A percentile compares a stretch with the other conserved stretches of the same genome.
Conservation (phyloP, 1,140 invertebrate genomes). For the Hesperophylax magnus region DNA sequence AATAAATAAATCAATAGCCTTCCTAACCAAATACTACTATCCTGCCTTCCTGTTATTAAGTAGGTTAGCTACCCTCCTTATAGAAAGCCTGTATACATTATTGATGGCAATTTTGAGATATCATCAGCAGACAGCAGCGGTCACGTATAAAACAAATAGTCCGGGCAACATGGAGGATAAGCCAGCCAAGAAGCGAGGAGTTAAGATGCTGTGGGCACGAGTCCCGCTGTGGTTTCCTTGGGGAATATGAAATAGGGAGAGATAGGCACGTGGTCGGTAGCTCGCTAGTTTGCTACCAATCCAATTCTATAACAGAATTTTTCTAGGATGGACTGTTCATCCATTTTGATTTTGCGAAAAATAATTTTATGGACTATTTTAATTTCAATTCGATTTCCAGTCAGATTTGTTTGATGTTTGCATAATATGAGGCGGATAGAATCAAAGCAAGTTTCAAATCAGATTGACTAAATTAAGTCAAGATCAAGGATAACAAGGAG, state of each 20-base stretch:
- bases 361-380: too few species aligned
- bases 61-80: conserved; percentile 3
- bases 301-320: not conserved
- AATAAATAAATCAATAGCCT: too few species aligned
- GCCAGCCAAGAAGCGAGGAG: not conserved
- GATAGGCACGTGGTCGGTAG: conserved; percentile 17
- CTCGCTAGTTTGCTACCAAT: not conserved
- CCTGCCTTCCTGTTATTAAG: not conserved
- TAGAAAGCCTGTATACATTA: conserved; percentile 39
- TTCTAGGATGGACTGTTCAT: too few species aligned
- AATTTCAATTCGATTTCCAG: too few species aligned
- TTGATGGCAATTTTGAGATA: conserved; percentile 38
- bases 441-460: too few species aligned
- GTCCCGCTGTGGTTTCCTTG: not conserved
- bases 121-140: conserved; percentile 33
- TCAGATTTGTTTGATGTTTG: too few species aligned
- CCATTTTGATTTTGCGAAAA: too few species aligned
- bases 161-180: conserved; percentile 45
- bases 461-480: too few species aligned
- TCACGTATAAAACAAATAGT: conserved; percentile 56
- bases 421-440: too few species aligned
- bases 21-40: too few species aligned
- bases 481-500: too few species aligned
- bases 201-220: too few species aligned
- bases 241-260: conserved; percentile 17